Evolutionary conservation across 23 tunicate species (phyloP).

Genomic region (Diplosoma virens): DNA sequence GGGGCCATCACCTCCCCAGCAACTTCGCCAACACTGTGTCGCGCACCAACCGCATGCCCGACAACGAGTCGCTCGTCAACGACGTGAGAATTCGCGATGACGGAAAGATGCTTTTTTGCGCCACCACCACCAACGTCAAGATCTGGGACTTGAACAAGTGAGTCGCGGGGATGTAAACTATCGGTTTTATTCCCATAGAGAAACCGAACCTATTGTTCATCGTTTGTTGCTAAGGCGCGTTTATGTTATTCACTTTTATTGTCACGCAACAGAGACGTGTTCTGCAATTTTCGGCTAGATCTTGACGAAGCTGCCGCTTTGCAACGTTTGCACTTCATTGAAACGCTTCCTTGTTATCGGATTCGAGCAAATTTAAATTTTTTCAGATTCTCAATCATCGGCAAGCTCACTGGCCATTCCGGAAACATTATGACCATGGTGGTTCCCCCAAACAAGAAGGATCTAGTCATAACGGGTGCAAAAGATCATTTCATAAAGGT

Average conservation of each 20-base stretch:
- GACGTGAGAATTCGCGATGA: constrained; percentile 48
- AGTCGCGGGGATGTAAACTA: no score
- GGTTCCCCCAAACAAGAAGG: constrained; percentile 23
- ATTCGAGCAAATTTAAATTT: neutral
- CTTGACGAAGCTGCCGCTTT: no score
- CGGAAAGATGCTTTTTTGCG: constrained; percentile 56
- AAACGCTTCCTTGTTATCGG: no score
- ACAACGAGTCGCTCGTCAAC: constrained; percentile 61
- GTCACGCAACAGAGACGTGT: neutral
- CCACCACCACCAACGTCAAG: constrained; percentile 49
- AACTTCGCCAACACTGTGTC: constrained; percentile 45
- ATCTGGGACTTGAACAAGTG: constrained; percentile 83
- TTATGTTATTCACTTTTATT: no score
- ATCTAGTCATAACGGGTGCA: constrained; percentile 65
- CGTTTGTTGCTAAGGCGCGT: no score
- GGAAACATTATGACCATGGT: constrained; percentile 77
- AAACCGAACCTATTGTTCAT: no score
- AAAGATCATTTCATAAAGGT: constrained; percentile 93
- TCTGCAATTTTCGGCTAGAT: no score
- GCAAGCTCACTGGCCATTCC: constrained; percentile 77
- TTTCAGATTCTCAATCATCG: constrained; percentile 58
- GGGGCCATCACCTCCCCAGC: constrained; percentile 42
- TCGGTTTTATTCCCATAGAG: no score
- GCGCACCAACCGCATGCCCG: constrained; percentile 91
- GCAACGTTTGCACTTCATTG: no score